A percentile compares a stretch with the other conserved stretches of the same genome.
Evolutionary conservation across 1,140 invertebrate genomes (phyloP).

Genomic region (Dryas iulia): DNA sequence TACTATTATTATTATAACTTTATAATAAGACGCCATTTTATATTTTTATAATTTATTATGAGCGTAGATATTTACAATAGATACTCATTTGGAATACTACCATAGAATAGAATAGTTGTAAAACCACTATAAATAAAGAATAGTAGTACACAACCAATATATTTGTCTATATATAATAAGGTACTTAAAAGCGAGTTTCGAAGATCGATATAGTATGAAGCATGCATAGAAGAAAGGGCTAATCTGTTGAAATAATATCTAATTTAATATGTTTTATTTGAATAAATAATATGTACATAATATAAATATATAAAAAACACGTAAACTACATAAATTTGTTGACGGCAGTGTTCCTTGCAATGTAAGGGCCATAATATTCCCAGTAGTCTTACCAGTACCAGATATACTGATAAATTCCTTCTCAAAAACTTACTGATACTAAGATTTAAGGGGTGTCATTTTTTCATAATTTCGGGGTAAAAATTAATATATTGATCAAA

Average conservation of each 20-base stretch:
- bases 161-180: slow-evolving; percentile 38
- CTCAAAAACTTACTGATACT: too few relatives aligned
- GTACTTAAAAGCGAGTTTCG: slow-evolving; percentile 43
- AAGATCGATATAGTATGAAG: slow-evolving; percentile 34
- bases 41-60: slow-evolving; percentile 70
- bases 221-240: slow-evolving; percentile 23
- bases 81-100: slow-evolving; percentile 39
- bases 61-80: slow-evolving; percentile 71
- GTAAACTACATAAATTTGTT: slow-evolving; percentile 32
- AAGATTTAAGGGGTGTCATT: too few relatives aligned
- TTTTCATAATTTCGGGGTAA: too few relatives aligned
- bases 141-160: slow-evolving; percentile 55
- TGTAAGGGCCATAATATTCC: too few relatives aligned
- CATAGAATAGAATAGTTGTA: slow-evolving; percentile 39
- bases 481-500: too few relatives aligned
- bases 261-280: slow-evolving; percentile 21
- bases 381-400: too few relatives aligned
- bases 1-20: not conserved
- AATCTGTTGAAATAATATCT: slow-evolving; percentile 20
- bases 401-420: too few relatives aligned
- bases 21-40: slow-evolving; percentile 20
- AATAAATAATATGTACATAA: slow-evolving; percentile 33
- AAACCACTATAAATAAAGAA: slow-evolving; percentile 55
- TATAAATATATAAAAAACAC: slow-evolving; percentile 43
- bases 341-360: slow-evolving; percentile 41